Evolutionary conservation across 2,888 invertebrate genomes (phyloP), one percentile per base, ranked within the genome.

Genomic region (Melanargia galathea): DNA sequence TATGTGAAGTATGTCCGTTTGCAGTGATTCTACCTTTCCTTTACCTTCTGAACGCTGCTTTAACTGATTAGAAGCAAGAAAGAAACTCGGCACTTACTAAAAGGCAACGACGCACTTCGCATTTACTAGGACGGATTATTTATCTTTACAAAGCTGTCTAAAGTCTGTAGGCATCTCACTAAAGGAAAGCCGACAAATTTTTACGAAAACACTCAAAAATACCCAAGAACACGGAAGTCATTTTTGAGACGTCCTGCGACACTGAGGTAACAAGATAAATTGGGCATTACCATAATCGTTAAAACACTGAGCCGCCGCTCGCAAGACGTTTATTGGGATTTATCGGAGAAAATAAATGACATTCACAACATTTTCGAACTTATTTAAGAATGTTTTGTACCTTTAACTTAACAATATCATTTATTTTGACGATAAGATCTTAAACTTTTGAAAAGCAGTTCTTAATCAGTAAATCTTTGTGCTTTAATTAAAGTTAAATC

Each of bases 261-360:
- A 13, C 35, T 18, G 52, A 35, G 30, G 57, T 46, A 45, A 45
- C 45, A 57, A 57, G 57, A 57, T 57, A 57, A 57, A 57, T 57
- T 57, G 57, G 45, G 30, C 26, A 57, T 57, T 57, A 45, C 45
- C 57, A 57, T 57, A 57, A 57, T 57, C 45, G 45, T 57, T 33
- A 45, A 57, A 57, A 57, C 57, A 57, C 45, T 16, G 57, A 57
- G 55, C 26, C 57, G 30, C 20, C 43, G 57, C 20, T 57, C 46
- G 46, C 57, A 45, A 57, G 45, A 57, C 45, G 57, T 45, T 57
- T 57, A 57, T 57, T 57, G 45, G 57, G 57, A 46, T 26, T 45
- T 45, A 46, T 57, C 18, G 33, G 33, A 52, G 18, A 55, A 43
- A 43, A 57, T 46, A 40, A 45, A 45, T 46, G 56, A 43, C 24